phyloP scores from a whole-genome alignment of 2,888 invertebrate species.

The Muscina levida region DNA sequence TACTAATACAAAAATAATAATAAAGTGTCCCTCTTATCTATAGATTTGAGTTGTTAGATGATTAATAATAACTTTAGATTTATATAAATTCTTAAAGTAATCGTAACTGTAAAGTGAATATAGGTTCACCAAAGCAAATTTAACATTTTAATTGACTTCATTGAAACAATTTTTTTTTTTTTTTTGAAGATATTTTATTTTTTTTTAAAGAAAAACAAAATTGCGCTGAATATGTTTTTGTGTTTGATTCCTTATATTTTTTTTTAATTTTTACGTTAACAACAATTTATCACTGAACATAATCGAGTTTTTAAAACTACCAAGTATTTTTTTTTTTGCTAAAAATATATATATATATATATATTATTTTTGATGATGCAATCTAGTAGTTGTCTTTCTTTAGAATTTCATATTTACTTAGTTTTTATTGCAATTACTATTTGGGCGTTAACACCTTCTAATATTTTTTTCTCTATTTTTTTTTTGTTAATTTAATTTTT shows the following conservation, averaged over 20 bases:
- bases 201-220: not conserved
- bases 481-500: slow-evolving; percentile 60
- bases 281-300: slow-evolving; percentile 28
- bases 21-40: slow-evolving; percentile 10
- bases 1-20: slow-evolving; percentile 32
- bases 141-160: slow-evolving; percentile 52
- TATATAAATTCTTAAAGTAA: slow-evolving; percentile 52
- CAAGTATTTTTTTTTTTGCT: slow-evolving; percentile 54
- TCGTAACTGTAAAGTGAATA: slow-evolving; percentile 38
- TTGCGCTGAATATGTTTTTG: slow-evolving; percentile 20
- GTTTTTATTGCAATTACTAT: slow-evolving; percentile 40
- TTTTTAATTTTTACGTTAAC: slow-evolving; percentile 29
- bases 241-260: slow-evolving; percentile 51
- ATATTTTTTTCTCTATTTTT: slow-evolving; percentile 43
- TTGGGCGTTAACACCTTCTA: not conserved
- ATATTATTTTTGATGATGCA: slow-evolving; percentile 39
- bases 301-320: slow-evolving; percentile 57
- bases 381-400: slow-evolving; percentile 36
- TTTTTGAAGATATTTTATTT: slow-evolving; percentile 29
- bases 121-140: slow-evolving; percentile 41
- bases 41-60: slow-evolving; percentile 62
- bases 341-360: too few relatives aligned
- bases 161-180: slow-evolving; percentile 46
- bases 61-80: slow-evolving; percentile 55
- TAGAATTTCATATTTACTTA: slow-evolving; percentile 56